Evolutionary conservation across 2,113 vertebrate genomes (phyloP), one percentile per base, ranked within the genome.

Genomic region (Silurus asotus): DNA sequence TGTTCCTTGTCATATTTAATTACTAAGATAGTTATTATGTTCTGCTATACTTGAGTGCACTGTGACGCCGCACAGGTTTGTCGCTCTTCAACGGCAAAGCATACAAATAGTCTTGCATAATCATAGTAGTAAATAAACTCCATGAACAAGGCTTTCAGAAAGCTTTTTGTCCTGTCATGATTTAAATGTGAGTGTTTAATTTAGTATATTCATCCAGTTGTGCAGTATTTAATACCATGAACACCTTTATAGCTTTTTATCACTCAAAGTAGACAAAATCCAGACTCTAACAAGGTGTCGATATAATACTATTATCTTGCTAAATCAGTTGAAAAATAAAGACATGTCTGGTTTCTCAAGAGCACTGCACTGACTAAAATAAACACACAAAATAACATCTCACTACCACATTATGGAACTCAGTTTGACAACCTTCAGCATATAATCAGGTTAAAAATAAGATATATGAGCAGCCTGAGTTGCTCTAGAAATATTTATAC

Each of bases 361-460:
- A 45, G 62, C 84, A 69, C 51, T 58, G 70, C 75, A 67, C 51
- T 37, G 53, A 81, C 37, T 55, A 86, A 78, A 6, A 37, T 28
- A 59, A 37, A 37, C 37, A 37, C 37, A 37, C 76, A 69, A 48
- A 85, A 77, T 49, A 2, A 70, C 59, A 28, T 72, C 64, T 61
- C 65, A 17, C 65, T 58, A 61, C 9, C 55, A 58, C 53, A 19
- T 49, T 55, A 80, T 19, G 28, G 4, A 59, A 79, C 25, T 37
- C 25, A 80, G 76, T 70, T 76, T 75, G 83, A 84, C 82, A 84
- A 84, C 53, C 69, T 74, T 84, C 55, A 84, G 56, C 55, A 84
- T 84, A 62, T 75, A 84, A 84, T 61, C 28, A 75, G 56, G 69
- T 84, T 75, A 62, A 62, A 81, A 62, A 81, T 81, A 64, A 48